Percentiles rank a stretch among this genome's conserved stretches.
phyloP scores from a whole-genome alignment of 2,797 vertebrate species.

The Tenualosa thibaudeaui region DNA sequence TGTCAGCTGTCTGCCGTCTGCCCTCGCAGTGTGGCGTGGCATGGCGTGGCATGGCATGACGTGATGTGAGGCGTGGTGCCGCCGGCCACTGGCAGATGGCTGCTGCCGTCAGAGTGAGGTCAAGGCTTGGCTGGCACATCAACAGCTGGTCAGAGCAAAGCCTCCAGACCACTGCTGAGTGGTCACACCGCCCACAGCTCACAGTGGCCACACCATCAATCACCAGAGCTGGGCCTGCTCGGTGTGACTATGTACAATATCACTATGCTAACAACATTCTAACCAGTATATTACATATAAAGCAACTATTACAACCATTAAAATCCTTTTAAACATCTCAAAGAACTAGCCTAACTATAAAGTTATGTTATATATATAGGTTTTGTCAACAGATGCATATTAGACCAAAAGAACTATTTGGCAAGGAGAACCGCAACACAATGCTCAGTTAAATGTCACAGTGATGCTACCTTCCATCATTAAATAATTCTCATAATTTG shows the following conservation, averaged over 20 bases:
- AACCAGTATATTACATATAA: no score
- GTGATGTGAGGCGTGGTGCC: neutral
- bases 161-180: neutral
- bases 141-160: neutral
- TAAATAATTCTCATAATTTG: no score
- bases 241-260: neutral
- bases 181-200: neutral
- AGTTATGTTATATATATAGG: no score
- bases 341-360: neutral
- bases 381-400: no score
- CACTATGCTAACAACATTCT: no score
- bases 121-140: slow-evolving; percentile 36
- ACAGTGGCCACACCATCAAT: neutral
- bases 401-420: no score
- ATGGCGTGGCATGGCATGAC: no score
- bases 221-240: neutral
- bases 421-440: no score
- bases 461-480: no score
- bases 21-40: neutral
- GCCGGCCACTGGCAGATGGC: slow-evolving; percentile 57
- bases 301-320: no score
- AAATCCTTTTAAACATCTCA: neutral
- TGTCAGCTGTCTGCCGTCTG: neutral
- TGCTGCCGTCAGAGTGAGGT: slow-evolving; percentile 62
- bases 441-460: no score